Percentiles rank a stretch among this genome's conserved stretches.
Evolutionary conservation across 2,113 vertebrate species (phyloP).

Genomic region (Lepisosteus osseus): DNA sequence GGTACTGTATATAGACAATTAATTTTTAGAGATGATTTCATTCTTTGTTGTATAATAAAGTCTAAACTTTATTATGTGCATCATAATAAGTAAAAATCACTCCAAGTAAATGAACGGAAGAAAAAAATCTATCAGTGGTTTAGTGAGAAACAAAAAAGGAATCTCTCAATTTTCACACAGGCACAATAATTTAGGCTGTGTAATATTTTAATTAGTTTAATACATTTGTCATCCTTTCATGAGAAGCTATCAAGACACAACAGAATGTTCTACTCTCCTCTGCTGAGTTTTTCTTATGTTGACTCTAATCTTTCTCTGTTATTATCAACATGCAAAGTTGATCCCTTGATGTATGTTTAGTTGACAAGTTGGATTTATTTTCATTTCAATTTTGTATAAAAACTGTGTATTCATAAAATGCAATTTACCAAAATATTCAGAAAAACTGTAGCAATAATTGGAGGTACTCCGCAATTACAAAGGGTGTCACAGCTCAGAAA

Average conservation of each 20-base stretch:
- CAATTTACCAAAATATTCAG: too few species aligned
- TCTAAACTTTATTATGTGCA: not conserved
- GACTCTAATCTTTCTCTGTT: not conserved
- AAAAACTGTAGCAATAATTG: too few species aligned
- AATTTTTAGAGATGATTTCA: too few species aligned
- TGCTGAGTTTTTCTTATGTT: not conserved
- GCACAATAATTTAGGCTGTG: constrained; percentile 16
- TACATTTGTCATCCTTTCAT: constrained; percentile 21
- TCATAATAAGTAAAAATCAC: constrained; percentile 7
- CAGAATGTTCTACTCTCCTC: constrained; percentile 7
- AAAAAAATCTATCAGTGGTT: constrained; percentile 7
- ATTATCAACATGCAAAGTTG: not conserved
- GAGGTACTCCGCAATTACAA: too few species aligned
- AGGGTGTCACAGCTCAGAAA: too few species aligned
- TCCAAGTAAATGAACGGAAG: constrained; percentile 3
- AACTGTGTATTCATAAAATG: too few species aligned
- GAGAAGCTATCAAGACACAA: constrained; percentile 9
- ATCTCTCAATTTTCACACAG: constrained; percentile 20
- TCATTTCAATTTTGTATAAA: not conserved
- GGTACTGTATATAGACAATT: too few species aligned
- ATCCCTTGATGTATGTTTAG: not conserved
- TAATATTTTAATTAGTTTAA: constrained; percentile 19
- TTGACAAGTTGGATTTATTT: not conserved
- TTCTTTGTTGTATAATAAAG: too few species aligned
- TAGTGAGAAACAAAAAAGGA: constrained; percentile 12